Evolutionary conservation across 2,888 invertebrate genomes (phyloP), one percentile per base, ranked within the genome.

Genomic region (Ceriagrion tenellum): DNA sequence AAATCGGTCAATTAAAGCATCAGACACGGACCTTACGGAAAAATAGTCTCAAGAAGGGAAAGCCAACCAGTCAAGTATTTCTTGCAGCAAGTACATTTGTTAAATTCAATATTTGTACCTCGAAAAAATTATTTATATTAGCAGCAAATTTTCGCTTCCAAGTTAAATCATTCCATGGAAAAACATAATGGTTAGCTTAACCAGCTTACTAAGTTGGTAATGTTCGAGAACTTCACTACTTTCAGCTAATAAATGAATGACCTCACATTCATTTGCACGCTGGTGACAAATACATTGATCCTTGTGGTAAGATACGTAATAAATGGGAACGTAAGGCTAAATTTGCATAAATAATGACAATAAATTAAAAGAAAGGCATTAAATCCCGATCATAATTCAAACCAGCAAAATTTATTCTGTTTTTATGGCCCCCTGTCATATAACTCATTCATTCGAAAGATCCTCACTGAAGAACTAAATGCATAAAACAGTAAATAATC

Each of bases 361-460:
- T 35, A 35, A 81, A 81, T 35, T 30, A 35, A 81, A 81, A 81
- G 81, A 81, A 0, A 18, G 81, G 35, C 0, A 35, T 35, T 16
- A 30, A 81, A 69, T 23, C 16, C 69, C 26, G 26, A 12, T 40
- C 69, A 63, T 93, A 93, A 74, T 93, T 69, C 23, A 93, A 26
- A 40, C 18, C 69, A 69, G 26, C 40, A 0, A 16, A 55, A 23
- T 12, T 1, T 89, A 47, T 89, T n/a, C 69, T 30, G 47, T 63
- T 93, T 40, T 93, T 13, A 69, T 26, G 23, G 40, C 1, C 16
- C 69, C 47, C 47, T 40, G 69, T 30, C n/a, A 63, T 69, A 93
- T 93, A 69, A 69, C 47, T 93, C 93, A 93, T 69, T 93, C 93
- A 47, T 0, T 20, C 12, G 55, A 23, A 55, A 30, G 30, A 89